phyloP scores from a whole-genome alignment of 2,797 vertebrate species.

The Amphiprion clarkii region DNA sequence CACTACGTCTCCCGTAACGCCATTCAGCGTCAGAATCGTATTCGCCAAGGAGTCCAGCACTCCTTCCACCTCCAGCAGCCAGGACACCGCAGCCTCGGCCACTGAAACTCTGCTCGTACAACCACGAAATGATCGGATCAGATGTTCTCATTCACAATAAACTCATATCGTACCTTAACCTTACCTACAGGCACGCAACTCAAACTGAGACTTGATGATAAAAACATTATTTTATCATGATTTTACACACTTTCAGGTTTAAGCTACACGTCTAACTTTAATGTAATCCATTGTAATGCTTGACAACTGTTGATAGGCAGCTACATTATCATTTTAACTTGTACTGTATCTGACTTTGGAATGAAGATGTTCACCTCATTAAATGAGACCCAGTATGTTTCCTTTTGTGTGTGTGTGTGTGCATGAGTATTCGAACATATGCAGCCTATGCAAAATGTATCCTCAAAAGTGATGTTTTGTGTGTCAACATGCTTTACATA shows the following conservation, averaged over 20 bases:
- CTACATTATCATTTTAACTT: conserved; percentile 34
- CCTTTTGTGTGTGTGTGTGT: conserved; percentile 27
- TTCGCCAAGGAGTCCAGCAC: conserved; percentile 82
- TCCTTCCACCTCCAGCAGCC: conserved; percentile 91
- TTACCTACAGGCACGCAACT: conserved; percentile 5
- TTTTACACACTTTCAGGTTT: conserved; percentile 8
- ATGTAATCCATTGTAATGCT: conserved; percentile 22
- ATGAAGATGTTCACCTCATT: conserved; percentile 48
- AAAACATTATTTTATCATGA: conserved; percentile 11
- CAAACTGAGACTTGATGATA: not conserved
- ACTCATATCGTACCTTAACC: not conserved
- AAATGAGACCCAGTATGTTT: conserved; percentile 48
- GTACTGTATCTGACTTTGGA: conserved; percentile 37
- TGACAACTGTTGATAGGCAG: conserved; percentile 53
- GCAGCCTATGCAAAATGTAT: conserved; percentile 40
- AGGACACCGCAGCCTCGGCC: conserved; percentile 88
- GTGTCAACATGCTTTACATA: conserved; percentile 26
- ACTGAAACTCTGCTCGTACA: conserved; percentile 80
- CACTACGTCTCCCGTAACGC: conserved; percentile 85
- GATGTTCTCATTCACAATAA: conserved; percentile 5
- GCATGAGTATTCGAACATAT: conserved; percentile 6
- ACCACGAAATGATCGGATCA: not conserved
- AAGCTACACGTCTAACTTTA: conserved; percentile 35
- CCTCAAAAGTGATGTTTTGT: conserved; percentile 33
- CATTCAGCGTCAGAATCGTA: conserved; percentile 90